A percentile compares a stretch with the other conserved stretches of the same genome.
Evolutionary conservation across 1,140 invertebrate genomes (phyloP).

Genomic region (Anadara kagoshimensis): DNA sequence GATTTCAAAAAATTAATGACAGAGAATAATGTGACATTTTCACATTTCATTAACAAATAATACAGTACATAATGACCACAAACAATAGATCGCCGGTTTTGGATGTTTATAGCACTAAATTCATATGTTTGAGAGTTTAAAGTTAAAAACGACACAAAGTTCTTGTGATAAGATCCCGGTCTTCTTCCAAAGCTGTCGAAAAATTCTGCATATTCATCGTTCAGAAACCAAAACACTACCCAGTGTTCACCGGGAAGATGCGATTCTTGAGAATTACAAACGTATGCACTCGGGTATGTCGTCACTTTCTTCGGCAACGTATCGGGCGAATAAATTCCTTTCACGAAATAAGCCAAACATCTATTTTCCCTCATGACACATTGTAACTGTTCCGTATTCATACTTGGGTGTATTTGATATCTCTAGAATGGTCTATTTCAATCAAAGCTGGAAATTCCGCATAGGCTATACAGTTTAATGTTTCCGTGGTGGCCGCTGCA

Average conservation of each 20-base stretch:
- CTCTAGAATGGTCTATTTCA: constrained; percentile 15
- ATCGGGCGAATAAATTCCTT: constrained; percentile 25
- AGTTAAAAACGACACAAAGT: constrained; percentile 17
- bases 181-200: constrained; percentile 26
- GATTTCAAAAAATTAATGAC: too few species aligned
- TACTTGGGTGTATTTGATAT: constrained; percentile 18
- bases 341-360: neutral
- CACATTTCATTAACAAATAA: constrained; percentile 9
- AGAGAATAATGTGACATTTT: too few species aligned
- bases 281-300: constrained; percentile 17
- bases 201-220: constrained; percentile 12
- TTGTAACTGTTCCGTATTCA: constrained; percentile 21
- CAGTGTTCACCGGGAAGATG: constrained; percentile 29
- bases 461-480: constrained; percentile 23
- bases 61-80: constrained; percentile 29
- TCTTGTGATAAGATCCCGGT: constrained; percentile 2
- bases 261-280: constrained; percentile 19
- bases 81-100: constrained; percentile 8
- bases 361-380: neutral
- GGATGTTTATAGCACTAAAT: constrained; percentile 11
- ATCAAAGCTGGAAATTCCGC: constrained; percentile 14
- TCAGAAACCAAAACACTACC: constrained; percentile 13
- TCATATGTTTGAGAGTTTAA: constrained; percentile 3
- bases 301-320: constrained; percentile 15
- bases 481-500: constrained; percentile 7